Conservation (phyloP, 1,140 invertebrate species). For the Epicauta chinensis region DNA sequence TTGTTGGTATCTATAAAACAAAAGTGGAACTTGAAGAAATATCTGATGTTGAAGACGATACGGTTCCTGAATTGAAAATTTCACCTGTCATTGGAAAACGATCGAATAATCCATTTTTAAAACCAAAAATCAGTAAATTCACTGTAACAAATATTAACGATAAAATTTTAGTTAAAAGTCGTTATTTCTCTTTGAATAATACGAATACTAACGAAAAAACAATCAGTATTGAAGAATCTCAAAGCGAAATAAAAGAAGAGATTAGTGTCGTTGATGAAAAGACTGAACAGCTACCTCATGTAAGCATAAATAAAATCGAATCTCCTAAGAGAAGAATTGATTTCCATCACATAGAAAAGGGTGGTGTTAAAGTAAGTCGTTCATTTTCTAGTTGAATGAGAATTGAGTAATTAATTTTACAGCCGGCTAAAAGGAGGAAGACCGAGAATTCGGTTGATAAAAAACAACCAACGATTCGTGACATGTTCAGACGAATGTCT, state of each 20-base stretch:
- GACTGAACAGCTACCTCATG: no score
- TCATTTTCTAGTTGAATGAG: neutral
- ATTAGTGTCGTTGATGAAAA: no score
- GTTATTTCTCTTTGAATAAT: neutral
- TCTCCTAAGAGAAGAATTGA: neutral
- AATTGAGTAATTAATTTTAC: neutral
- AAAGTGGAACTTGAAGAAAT: no score
- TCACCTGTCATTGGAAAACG: constrained; percentile 14
- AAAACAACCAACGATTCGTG: constrained; percentile 1
- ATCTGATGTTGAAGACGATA: no score
- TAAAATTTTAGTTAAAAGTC: constrained; percentile 10
- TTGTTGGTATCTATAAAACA: no score
- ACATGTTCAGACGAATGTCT: constrained; percentile 8
- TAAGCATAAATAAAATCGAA: neutral
- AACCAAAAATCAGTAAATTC: constrained; percentile 33
- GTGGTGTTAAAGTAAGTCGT: no score
- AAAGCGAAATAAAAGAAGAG: no score
- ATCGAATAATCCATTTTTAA: constrained; percentile 25
- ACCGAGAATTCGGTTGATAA: neutral
- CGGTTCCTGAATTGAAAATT: neutral
- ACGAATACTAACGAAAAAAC: no score
- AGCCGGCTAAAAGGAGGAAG: neutral
- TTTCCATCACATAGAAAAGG: no score
- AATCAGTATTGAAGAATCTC: no score
- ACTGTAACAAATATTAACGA: constrained; percentile 14